These are phyloP conservation scores for Psilanteris sp. DNA, from an alignment of 1,140 invertebrate species.

Conservation along the genomic window DNA sequence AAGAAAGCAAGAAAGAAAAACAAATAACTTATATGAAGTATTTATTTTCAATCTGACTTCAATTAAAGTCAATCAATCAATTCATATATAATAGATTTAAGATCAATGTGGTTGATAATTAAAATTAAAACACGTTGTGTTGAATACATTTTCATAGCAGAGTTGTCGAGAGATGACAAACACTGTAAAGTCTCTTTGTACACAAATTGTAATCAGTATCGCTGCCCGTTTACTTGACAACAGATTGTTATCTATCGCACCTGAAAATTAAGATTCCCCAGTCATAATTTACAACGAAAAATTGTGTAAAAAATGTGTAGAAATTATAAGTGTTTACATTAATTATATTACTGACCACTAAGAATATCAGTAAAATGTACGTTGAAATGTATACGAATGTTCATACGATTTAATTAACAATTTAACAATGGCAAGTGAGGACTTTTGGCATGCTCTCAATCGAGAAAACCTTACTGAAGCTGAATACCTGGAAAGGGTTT, in stretches of 20 bases:
- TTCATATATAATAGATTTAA: neutral
- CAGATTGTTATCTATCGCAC: constrained; percentile 54
- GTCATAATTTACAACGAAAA: too few species aligned
- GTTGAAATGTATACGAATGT: constrained; percentile 4
- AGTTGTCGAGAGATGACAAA: constrained; percentile 51
- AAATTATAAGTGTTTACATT: neutral
- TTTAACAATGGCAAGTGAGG: constrained; percentile 25
- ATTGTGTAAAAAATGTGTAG: constrained; percentile 7
- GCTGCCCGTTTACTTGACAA: constrained; percentile 46
- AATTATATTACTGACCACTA: neutral
- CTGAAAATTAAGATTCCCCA: constrained; percentile 34
- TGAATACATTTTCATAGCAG: constrained; percentile 40
- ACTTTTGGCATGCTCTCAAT: constrained; percentile 42
- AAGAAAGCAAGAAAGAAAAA: too few species aligned
- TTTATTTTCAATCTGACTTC: too few species aligned
- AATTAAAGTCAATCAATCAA: neutral
- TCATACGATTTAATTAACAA: neutral
- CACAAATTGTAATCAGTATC: constrained; percentile 64
- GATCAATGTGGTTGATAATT: neutral
- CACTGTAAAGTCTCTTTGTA: constrained; percentile 59
- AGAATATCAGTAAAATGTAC: constrained; percentile 1
- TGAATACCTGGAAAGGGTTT: constrained; percentile 71
- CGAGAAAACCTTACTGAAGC: constrained; percentile 70
- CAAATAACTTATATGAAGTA: too few species aligned
- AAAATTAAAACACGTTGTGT: neutral